Conservation (phyloP, 2,888 invertebrate genomes). For the Molorchus minor region DNA sequence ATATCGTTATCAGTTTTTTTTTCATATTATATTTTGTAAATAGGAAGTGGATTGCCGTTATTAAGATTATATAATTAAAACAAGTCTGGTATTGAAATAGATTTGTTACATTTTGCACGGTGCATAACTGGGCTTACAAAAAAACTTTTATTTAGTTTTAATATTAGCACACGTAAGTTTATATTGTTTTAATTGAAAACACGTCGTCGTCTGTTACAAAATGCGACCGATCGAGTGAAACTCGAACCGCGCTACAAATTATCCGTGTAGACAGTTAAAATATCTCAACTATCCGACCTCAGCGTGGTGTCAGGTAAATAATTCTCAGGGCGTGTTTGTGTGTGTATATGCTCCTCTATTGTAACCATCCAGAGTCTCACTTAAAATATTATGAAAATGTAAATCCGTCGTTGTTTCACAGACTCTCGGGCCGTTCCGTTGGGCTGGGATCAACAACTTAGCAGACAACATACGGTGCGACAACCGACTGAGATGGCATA, state of each 20-base stretch:
- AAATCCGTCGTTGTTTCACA: slow-evolving; percentile 30
- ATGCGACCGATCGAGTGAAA: slow-evolving; percentile 5
- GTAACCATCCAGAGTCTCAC: slow-evolving; percentile 33
- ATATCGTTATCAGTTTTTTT: too few relatives aligned
- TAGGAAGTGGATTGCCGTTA: too few relatives aligned
- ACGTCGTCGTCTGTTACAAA: background rate
- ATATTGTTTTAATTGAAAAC: background rate
- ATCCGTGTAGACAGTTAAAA: background rate
- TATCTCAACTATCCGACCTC: background rate
- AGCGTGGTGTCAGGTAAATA: slow-evolving; percentile 33
- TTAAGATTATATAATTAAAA: too few relatives aligned
- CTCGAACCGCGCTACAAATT: background rate
- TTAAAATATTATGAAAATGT: slow-evolving; percentile 39
- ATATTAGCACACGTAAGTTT: too few relatives aligned
- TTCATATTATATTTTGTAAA: too few relatives aligned
- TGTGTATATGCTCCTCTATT: slow-evolving; percentile 22
- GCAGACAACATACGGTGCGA: slow-evolving; percentile 9
- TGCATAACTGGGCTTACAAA: too few relatives aligned
- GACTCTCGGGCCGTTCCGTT: slow-evolving; percentile 13
- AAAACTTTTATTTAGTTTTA: too few relatives aligned
- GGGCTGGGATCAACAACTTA: slow-evolving; percentile 28
- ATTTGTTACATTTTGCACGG: too few relatives aligned
- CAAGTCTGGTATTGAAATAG: too few relatives aligned
- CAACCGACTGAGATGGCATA: slow-evolving; percentile 21
- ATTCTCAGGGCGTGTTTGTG: slow-evolving; percentile 27